Conservation (phyloP, 2,797 vertebrate genomes). For the Eidolon dupreanum region DNA sequence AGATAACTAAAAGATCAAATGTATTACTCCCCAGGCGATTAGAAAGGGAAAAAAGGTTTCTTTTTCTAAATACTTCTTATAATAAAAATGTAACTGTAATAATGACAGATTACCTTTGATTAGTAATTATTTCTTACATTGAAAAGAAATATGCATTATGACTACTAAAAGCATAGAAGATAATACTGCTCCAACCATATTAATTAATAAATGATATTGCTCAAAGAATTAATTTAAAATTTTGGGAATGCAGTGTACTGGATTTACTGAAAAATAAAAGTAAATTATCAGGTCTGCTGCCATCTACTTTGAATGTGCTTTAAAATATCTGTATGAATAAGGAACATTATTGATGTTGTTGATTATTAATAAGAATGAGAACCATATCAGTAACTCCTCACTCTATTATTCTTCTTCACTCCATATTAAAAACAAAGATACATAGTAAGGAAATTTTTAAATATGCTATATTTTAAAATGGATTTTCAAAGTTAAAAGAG, state of each 20-base stretch:
- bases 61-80: not conserved
- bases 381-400: not conserved
- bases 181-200: not conserved
- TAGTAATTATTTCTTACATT: constrained; percentile 24
- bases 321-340: not conserved
- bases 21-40: not conserved
- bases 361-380: not conserved
- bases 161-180: not conserved
- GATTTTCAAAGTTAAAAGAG: not conserved
- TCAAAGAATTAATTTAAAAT: constrained; percentile 36
- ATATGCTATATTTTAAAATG: not conserved
- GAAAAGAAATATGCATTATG: not conserved
- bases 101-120: constrained; percentile 29
- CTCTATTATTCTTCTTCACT: not conserved
- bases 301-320: not conserved
- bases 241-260: constrained; percentile 1
- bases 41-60: not conserved
- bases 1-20: not conserved
- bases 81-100: constrained; percentile 15
- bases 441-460: not conserved
- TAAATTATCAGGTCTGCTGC: not conserved
- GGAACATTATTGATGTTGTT: not conserved
- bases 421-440: not conserved
- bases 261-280: not conserved
- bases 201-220: constrained; percentile 31